Conservation (phyloP, 2,888 invertebrate genomes). For the Phasia obesa region DNA sequence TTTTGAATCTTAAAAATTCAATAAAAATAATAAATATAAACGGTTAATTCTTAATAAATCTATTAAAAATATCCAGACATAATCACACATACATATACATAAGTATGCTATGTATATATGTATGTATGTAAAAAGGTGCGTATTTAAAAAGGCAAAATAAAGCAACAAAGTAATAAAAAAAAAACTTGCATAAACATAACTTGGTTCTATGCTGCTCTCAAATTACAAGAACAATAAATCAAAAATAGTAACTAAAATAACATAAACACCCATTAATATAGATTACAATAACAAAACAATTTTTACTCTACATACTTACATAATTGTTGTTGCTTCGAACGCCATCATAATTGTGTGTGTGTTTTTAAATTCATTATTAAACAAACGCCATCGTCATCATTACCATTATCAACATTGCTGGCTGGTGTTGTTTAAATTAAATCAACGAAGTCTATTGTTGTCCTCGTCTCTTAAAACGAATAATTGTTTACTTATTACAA, state of each 20-base stretch:
- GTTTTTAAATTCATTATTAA: constrained; percentile 16
- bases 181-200: neutral
- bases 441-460: constrained; percentile 38
- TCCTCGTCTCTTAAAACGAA: constrained; percentile 19
- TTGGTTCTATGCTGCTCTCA: neutral
- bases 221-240: constrained; percentile 1
- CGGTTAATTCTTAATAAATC: neutral
- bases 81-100: neutral
- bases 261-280: neutral
- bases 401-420: constrained; percentile 20
- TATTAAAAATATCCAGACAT: no score
- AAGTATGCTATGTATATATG: no score
- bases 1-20: neutral
- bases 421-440: constrained; percentile 26
- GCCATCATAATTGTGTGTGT: neutral
- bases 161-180: constrained; percentile 10
- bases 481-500: constrained; percentile 33
- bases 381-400: constrained; percentile 21
- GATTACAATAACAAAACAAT: neutral
- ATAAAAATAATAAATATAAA: neutral
- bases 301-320: constrained; percentile 11
- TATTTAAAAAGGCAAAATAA: constrained; percentile 18
- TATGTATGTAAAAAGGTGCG: constrained; percentile 36
- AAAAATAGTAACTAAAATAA: constrained; percentile 8
- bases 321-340: constrained; percentile 10